Base-by-base conservation (phyloP, 92 coral and sea anemone genomes). In the Isaurus tuberculatus region DNA sequence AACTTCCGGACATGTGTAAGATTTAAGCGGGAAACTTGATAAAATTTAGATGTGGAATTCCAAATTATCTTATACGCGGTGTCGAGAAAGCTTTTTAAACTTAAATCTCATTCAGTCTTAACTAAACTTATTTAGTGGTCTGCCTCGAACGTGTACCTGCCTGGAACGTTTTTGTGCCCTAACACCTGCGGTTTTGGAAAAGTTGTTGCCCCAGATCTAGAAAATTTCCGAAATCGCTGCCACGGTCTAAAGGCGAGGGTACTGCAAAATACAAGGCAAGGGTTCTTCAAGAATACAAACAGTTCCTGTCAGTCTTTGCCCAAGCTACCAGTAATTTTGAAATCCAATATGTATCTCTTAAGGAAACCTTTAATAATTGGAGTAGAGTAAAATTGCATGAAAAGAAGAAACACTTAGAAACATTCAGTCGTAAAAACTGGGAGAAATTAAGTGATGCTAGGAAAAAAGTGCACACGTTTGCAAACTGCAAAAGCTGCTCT, bases 131-230 rank as follows among this genome's bases (percentile, higher is more conserved):
- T 22, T 25, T 23, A 22, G 66, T 60, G 66, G 13, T 22, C 14
- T 6, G 9, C 7, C 13, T 10, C 28, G 23, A 60, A 60, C 30
- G 29, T 23, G 66, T 8, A 26, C 29, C 84, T 88, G 88, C 36
- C 92, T 61, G 90, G 83, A 22, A 72, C 89, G 79, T 89, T 89
- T 89, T 65, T 89, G 73, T 89, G 73, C 75, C 92, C 86, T 40
- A 84, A 65, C 32, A 84, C 88, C 53, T 88, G 89, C 29, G 88
- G 88, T 37, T 88, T 88, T 53, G 88, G 78, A 11, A 88, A 83
- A 74, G 78, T 65, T 19, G 86, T 63, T 22, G 91, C 91, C 3
- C 53, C 58, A 36, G 82, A 88, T 77, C 72, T 16, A 65, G 82
- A 57, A 83, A 82, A 30, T 19, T 48, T 20, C 23, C 63, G 28